Conservation (phyloP, 2,113 vertebrate species). For the Ascaphus truei region DNA sequence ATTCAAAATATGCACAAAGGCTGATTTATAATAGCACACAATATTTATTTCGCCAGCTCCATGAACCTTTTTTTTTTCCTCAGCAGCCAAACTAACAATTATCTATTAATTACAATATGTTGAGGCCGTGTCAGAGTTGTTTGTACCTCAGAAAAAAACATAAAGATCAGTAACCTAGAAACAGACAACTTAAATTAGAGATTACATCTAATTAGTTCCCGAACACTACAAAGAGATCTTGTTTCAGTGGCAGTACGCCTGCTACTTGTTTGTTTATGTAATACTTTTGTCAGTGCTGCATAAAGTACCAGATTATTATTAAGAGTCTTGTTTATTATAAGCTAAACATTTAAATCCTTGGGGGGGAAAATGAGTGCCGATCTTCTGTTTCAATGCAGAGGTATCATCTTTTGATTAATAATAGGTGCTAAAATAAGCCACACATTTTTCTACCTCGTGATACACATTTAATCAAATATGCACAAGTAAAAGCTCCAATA, state of each 20-base stretch:
- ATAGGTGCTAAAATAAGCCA: not conserved
- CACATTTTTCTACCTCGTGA: not conserved
- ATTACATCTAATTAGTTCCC: conserved; percentile 26
- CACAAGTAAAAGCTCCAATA: not conserved
- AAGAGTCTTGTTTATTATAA: conserved; percentile 27
- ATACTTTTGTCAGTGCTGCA: conserved; percentile 2
- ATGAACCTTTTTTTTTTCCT: not conserved
- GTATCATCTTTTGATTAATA: not conserved
- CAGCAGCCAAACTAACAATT: conserved; percentile 22
- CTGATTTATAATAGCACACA: not conserved
- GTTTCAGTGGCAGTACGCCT: conserved; percentile 20
- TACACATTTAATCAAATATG: not conserved
- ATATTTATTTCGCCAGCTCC: conserved; percentile 5
- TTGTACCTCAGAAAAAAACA: conserved; percentile 36
- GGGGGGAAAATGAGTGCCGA: not conserved
- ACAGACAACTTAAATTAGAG: conserved; percentile 36
- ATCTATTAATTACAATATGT: conserved; percentile 37
- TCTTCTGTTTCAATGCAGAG: not conserved
- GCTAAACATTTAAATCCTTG: not conserved
- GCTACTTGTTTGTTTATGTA: conserved; percentile 20
- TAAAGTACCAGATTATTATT: conserved; percentile 26
- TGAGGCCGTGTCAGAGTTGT: conserved; percentile 3
- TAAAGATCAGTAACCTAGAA: conserved; percentile 38
- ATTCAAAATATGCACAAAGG: not conserved
- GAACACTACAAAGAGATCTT: conserved; percentile 31